These are phyloP conservation scores for Engystomops pustulosus DNA, from an alignment of 2,113 vertebrate species.

Conservation along the genomic window DNA sequence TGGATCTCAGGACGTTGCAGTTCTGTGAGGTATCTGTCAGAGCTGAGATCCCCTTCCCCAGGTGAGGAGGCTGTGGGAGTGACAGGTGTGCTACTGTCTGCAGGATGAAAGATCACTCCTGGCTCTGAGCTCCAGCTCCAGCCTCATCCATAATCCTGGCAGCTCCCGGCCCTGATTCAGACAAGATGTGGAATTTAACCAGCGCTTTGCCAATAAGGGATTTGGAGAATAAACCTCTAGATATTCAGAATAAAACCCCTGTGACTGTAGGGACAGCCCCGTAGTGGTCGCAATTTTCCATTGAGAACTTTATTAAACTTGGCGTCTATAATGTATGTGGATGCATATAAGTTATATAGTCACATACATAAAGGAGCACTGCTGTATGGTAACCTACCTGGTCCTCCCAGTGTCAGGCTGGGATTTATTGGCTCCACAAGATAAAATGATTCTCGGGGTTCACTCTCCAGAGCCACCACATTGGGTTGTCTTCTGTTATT, in stretches of 20 bases:
- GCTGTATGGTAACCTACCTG: too few relatives aligned
- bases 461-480: too few relatives aligned
- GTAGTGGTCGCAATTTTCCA: neutral
- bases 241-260: neutral
- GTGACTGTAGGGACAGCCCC: neutral
- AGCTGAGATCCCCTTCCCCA: neutral
- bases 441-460: too few relatives aligned
- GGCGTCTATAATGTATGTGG: neutral
- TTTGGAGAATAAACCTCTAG: neutral
- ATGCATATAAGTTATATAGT: too few relatives aligned
- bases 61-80: neutral
- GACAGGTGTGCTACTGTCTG: neutral
- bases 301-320: neutral
- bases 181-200: slow-evolving; percentile 33
- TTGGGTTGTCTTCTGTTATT: too few relatives aligned
- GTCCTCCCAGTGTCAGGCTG: too few relatives aligned
- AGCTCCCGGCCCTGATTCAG: slow-evolving; percentile 24
- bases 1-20: neutral
- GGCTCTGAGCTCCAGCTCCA: neutral
- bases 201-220: neutral
- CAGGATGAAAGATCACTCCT: neutral
- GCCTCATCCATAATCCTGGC: slow-evolving; percentile 27
- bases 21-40: neutral
- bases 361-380: too few relatives aligned
- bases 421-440: too few relatives aligned